Evolutionary conservation across 2,888 invertebrate species (phyloP), one percentile per base, ranked within the genome.

Genomic region (Caradrina kadenii): DNA sequence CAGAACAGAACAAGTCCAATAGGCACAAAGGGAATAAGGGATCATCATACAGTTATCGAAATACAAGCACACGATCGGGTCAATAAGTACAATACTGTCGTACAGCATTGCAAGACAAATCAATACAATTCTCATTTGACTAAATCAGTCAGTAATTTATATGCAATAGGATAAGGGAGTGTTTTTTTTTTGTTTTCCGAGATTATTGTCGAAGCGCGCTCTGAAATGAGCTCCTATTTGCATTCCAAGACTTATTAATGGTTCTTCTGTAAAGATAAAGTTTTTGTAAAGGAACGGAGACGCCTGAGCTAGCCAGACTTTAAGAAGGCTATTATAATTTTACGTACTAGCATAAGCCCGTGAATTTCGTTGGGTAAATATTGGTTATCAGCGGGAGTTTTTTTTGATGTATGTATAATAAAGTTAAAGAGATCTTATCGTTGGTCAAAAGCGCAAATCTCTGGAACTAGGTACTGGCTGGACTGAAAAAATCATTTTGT

Each of bases 141-240:
- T 76, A 52, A 63, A 76, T 63, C 66, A 73, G 58, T 55, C 22
- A 50, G 71, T 76, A 62, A 71, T 76, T 76, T 76, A 76, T 76
- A 76, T 76, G 66, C 75, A 76, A 54, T 52, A 31, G 62, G 66
- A 71, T 52, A 62, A 71, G 7, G 31, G 10, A 31, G 52, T 5
- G 19, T 56, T 53, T 56, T 53, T 45, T 15, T 17, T 61, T 64
- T 72, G 66, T 39, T 76, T 59, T 61, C 26, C 8, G 19, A 52
- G 66, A 48, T 76, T 76, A 76, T 76, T 76, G 62, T 59, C 22
- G 10, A 5, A 7, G 21, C 21, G n/a, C 58, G 61, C 58, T 75
- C 65, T 13, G 22, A 3, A 71, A 71, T 49, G 61, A 75, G 53
- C 45, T 35, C 49, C 56, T 59, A 65, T 75, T 75, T 59, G 49